Evolutionary conservation across 92 coral and sea anemone species (phyloP), one percentile per base, ranked within the genome.

Genomic region (Porites evermanni): DNA sequence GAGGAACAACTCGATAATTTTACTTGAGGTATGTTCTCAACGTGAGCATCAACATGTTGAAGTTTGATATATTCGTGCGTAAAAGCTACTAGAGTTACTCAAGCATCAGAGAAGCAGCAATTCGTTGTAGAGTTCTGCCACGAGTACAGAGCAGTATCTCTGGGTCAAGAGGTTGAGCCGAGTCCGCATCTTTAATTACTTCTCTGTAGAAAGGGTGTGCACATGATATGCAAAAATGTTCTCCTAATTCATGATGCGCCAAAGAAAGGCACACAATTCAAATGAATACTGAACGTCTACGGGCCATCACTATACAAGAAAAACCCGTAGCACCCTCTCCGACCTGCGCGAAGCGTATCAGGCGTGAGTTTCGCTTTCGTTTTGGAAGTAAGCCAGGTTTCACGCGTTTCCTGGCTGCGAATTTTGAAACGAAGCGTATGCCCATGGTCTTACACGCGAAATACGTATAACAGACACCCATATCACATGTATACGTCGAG

Each of bases 91-190:
- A 1, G 29, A 81, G 38, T 58, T 26, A 70, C 32, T 71, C 69
- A 70, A 53, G 86, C 70, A 81, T 80, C 75, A 68, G 26, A 12
- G 29, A 72, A 52, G 80, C 16, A 72, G 59, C 60, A 53, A 23
- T 1, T 58, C 23, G 64, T 2, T 19, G 50, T 7, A 19, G 32
- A 32, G 50, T 18, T n/a, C 17, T 47, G 70, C 78, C 77, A 53
- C 47, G 47, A 38, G 47, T 29, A 26, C 12, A 56, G 21, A n/a
- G 6, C 13, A 32, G 59, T 74, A 29, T 38, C 47, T 53, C 26
- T 12, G 16, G 86, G 86, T 81, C 86, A 81, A 81, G 47, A 71
- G 86, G 86, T 81, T 71, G 86, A 12, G 71, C 53, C 44, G 13
- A n/a, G 85, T 13, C 24, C 38, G 44, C 23, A 70, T 56, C 50